phyloP scores from a whole-genome alignment of 2,888 invertebrate species.

The Branchipolynoe longqiensis region DNA sequence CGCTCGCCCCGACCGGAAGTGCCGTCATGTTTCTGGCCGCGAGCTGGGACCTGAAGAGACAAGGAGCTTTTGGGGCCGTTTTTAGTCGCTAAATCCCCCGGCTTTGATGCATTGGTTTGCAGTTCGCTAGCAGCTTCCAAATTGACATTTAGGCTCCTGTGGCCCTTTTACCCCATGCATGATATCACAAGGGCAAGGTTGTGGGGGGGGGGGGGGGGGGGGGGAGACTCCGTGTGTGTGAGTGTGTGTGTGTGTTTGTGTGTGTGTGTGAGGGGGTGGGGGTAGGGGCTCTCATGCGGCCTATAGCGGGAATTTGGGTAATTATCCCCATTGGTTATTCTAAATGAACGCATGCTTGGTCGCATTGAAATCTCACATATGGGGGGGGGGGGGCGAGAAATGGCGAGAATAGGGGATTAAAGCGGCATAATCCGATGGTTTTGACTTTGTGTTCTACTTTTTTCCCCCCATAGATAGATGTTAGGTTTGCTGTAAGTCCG shows the following conservation, averaged over 20 bases:
- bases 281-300: too few relatives aligned
- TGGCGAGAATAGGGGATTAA: too few relatives aligned
- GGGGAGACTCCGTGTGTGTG: neutral
- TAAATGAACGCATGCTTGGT: too few relatives aligned
- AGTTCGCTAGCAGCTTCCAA: constrained; percentile 20
- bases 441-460: too few relatives aligned
- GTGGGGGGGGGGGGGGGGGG: too few relatives aligned
- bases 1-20: constrained; percentile 14
- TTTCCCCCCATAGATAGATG: too few relatives aligned
- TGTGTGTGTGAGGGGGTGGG: neutral
- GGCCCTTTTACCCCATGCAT: constrained; percentile 20
- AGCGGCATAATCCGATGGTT: too few relatives aligned
- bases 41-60: neutral
- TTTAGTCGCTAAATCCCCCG: constrained; percentile 44
- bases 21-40: constrained; percentile 54
- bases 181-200: constrained; percentile 10
- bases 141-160: constrained; percentile 21
- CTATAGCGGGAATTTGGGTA: too few relatives aligned
- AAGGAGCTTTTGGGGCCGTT: constrained; percentile 8
- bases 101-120: constrained; percentile 43
- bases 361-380: too few relatives aligned
- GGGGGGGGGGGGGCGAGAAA: too few relatives aligned
- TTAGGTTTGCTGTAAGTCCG: too few relatives aligned
- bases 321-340: too few relatives aligned
- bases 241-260: neutral